Percentiles rank a stretch among this genome's conserved stretches.
phyloP scores from a whole-genome alignment of 2,113 vertebrate genomes.

The Riparia riparia region DNA sequence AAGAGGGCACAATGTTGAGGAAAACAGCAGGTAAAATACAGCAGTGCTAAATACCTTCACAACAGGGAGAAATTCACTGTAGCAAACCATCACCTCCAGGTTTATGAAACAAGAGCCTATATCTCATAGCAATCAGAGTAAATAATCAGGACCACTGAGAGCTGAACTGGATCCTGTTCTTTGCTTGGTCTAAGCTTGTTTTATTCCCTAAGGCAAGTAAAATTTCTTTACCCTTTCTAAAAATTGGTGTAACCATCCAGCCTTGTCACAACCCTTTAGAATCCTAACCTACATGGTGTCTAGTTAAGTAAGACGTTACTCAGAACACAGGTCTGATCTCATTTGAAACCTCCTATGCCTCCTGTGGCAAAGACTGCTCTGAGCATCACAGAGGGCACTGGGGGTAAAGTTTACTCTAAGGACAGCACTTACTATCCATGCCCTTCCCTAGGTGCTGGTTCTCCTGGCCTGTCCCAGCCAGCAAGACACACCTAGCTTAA shows the following conservation, averaged over 20 bases:
- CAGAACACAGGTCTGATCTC: neutral
- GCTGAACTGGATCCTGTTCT: neutral
- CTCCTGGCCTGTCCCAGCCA: neutral
- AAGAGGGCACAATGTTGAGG: neutral
- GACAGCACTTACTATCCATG: neutral
- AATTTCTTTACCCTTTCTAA: neutral
- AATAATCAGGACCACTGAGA: neutral
- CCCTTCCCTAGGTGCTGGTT: neutral
- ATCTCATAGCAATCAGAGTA: neutral
- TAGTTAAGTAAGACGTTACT: neutral
- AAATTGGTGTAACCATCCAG: neutral
- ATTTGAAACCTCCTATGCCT: neutral
- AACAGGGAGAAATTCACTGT: neutral
- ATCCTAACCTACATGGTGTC: neutral
- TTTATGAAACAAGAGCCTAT: neutral
- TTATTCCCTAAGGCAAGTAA: neutral
- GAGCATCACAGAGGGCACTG: neutral
- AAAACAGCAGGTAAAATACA: neutral
- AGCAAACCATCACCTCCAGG: neutral
- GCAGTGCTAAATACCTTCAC: neutral
- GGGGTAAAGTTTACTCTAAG: constrained; percentile 27
- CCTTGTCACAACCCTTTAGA: neutral
- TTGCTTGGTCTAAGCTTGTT: neutral
- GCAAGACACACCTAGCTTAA: constrained; percentile 21
- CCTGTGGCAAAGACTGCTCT: neutral